Percentiles rank a stretch among this genome's conserved stretches.
These are phyloP conservation scores for Diadema setosum DNA, from an alignment of 35 echinoderm and acorn worm species.

Conservation along the genomic window DNA sequence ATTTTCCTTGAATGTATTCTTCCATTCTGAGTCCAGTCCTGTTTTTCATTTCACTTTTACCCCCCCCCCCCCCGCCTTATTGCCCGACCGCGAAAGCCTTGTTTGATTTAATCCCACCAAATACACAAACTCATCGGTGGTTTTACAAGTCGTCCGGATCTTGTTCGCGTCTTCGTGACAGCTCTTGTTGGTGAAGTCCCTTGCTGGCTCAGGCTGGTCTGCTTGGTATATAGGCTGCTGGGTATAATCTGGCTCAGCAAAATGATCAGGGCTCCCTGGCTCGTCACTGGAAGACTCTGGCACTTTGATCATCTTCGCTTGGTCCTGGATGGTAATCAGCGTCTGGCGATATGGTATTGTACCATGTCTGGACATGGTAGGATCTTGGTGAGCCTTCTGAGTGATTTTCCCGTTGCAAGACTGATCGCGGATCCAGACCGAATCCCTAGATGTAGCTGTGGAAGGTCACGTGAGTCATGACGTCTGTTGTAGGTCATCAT, in stretches of 20 bases:
- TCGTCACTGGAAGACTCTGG: too few relatives aligned
- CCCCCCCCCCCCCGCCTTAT: neutral
- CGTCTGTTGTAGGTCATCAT: neutral
- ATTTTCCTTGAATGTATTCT: neutral
- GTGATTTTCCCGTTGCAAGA: neutral
- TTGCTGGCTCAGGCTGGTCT: neutral
- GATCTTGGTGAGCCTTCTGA: neutral
- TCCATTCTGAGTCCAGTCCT: neutral
- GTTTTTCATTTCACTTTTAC: neutral
- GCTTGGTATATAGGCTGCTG: neutral
- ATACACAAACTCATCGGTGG: neutral
- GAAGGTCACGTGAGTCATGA: neutral
- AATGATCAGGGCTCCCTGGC: too few relatives aligned
- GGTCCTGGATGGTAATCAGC: too few relatives aligned
- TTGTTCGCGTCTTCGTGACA: neutral
- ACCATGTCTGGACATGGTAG: neutral
- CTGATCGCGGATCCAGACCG: constrained; percentile 27
- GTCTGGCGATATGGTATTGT: neutral
- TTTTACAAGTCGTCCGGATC: neutral
- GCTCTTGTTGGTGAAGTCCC: neutral
- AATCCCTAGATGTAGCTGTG: neutral
- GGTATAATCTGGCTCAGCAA: too few relatives aligned
- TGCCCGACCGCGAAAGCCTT: neutral
- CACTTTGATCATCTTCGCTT: too few relatives aligned
- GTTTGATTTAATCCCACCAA: neutral